phyloP scores from a whole-genome alignment of 2,113 vertebrate species.

The Eudyptes chrysolophus region DNA sequence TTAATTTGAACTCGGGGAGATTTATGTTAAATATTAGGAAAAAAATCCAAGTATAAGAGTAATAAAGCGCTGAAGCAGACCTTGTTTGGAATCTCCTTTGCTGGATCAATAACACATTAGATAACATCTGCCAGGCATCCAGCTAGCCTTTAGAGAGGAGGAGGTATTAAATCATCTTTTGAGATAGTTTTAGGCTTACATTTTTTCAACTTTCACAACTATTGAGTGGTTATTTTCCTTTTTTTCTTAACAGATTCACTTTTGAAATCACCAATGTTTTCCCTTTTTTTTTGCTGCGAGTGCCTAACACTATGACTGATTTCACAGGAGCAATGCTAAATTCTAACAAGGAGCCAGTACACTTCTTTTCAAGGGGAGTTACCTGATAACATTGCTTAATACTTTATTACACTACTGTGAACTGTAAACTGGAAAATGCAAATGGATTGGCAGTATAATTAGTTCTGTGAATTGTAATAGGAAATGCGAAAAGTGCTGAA shows the following conservation, averaged over 20 bases:
- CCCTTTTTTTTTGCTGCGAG: not conserved
- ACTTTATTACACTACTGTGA: not conserved
- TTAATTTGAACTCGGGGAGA: not conserved
- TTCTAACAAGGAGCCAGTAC: not conserved
- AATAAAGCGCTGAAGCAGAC: not conserved
- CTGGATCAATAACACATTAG: not conserved
- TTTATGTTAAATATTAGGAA: not conserved
- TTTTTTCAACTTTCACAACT: not conserved
- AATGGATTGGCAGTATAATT: not conserved
- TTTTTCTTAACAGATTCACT: not conserved
- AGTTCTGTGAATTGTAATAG: not conserved
- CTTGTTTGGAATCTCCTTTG: not conserved
- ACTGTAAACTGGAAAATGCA: constrained; percentile 6
- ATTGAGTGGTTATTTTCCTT: not conserved
- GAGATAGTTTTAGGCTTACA: not conserved
- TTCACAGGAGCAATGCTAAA: not conserved
- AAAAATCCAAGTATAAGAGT: not conserved
- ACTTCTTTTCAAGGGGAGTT: not conserved
- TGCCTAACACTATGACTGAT: not conserved
- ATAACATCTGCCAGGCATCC: not conserved
- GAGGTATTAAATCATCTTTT: not conserved
- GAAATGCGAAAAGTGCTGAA: not conserved
- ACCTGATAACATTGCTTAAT: not conserved
- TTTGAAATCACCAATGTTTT: not conserved
- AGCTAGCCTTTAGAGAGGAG: not conserved